Evolutionary conservation across 2,113 vertebrate genomes (phyloP).

Genomic region (Nycticebus coucang): DNA sequence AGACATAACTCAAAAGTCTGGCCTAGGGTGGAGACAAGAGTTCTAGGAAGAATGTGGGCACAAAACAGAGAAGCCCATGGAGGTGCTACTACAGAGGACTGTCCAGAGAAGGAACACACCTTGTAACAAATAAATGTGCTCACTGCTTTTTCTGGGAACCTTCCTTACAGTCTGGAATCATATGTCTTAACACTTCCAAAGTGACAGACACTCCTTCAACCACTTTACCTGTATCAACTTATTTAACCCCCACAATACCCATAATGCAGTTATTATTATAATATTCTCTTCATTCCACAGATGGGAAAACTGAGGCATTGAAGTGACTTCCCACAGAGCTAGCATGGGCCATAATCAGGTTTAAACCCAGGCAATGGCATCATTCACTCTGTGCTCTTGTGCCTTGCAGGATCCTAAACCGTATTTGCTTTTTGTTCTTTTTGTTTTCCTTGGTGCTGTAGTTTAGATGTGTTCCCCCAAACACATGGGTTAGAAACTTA

Average conservation of each 20-base stretch:
- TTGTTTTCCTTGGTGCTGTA: background rate
- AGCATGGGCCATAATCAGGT: background rate
- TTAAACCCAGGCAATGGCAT: accelerated
- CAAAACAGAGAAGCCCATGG: too few species aligned
- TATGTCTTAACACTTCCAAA: background rate
- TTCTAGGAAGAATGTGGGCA: background rate
- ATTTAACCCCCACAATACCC: background rate
- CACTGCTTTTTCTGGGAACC: background rate
- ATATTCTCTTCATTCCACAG: background rate
- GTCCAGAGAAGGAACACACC: background rate
- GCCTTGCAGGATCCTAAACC: background rate
- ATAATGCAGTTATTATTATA: background rate
- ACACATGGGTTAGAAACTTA: background rate
- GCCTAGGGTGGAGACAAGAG: background rate
- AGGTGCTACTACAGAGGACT: too few species aligned
- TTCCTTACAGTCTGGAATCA: background rate
- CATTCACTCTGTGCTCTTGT: background rate
- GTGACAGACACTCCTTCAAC: background rate
- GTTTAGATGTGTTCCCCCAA: background rate
- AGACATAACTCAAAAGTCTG: background rate
- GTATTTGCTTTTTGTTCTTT: background rate
- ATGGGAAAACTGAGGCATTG: background rate
- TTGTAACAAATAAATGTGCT: background rate
- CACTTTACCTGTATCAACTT: too few species aligned
- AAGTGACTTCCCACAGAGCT: background rate